A percentile compares a stretch with the other conserved stretches of the same genome.
These are phyloP conservation scores for Apis mellifera DNA, from an alignment of 1,140 invertebrate genomes.

Conservation along the genomic window DNA sequence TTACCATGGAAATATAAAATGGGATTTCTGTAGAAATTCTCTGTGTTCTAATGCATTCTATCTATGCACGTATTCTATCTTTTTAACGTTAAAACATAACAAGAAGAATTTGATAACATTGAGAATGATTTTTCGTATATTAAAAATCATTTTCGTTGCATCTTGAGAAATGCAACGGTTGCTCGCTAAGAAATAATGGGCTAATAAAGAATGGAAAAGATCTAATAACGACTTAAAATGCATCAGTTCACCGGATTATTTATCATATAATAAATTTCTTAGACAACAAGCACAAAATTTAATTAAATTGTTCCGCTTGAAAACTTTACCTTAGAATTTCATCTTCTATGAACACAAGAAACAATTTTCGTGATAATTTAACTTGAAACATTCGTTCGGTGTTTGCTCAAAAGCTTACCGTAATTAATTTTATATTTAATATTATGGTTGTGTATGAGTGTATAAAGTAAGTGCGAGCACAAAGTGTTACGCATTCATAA, in stretches of 20 bases:
- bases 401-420: too few relatives aligned
- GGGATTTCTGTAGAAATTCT: neutral
- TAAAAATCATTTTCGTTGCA: too few relatives aligned
- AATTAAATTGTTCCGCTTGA: neutral
- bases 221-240: too few relatives aligned
- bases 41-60: too few relatives aligned
- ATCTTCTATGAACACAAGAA: neutral
- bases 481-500: neutral
- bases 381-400: neutral
- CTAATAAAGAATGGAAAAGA: too few relatives aligned
- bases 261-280: neutral
- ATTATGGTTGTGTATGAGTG: neutral
- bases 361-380: neutral
- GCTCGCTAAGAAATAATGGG: too few relatives aligned
- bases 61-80: too few relatives aligned
- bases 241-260: neutral
- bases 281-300: neutral
- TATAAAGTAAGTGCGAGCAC: neutral
- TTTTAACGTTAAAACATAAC: too few relatives aligned
- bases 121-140: too few relatives aligned
- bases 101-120: too few relatives aligned
- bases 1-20: neutral
- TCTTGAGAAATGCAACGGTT: too few relatives aligned
- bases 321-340: neutral
- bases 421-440: constrained; percentile 7